Base-by-base conservation (phyloP, 2,797 vertebrate genomes). In the Brachymystax lenok region DNA sequence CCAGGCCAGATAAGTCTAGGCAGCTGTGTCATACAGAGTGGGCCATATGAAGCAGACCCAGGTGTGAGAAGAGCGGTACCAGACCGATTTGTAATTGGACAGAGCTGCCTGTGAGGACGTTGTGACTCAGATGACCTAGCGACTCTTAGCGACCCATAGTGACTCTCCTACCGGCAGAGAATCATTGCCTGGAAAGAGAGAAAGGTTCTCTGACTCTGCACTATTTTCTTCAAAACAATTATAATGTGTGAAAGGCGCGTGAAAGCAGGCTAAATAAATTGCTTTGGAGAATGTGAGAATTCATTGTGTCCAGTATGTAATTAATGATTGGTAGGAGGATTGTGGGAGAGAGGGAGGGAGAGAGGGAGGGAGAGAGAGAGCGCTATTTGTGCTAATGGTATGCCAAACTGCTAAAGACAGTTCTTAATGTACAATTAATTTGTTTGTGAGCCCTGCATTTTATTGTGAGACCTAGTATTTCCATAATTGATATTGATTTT, bases 101-200 rank as follows among this genome's bases (percentile, higher is more conserved):
- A 10, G n/a, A 21, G 27, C 35, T 35, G 28, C 16, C 56, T 46
- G 28, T 28, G 56, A 46, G 24, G 14, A 51, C 13, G 21, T 66
- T 28, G 46, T 46, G 69, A 80, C 66, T 73, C 21, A 52, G 24
- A 54, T 67, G 46, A 40, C 13, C 40, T 7, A 17, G 28, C 8
- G 10, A 40, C 73, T 52, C 19, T 24, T 52, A 19, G 54, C 54
- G n/a, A 69, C 69, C 30, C 46, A 1, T 54, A 54, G 52, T 54
- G 52, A 71, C 40, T 40, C 40, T 59, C 16, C 17, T 64, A 14
- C 40, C n/a, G 30, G 54, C 73, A 54, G 69, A 33, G 77, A 24
- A 24, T 63, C 28, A 27, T 71, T 71, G 21, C 14, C 54, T 28
- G 69, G 16, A 10, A 10, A 40, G 35, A 40, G 35, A 40, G 35